Conservation (phyloP, 2,113 vertebrate species). For the Bucco capensis region DNA sequence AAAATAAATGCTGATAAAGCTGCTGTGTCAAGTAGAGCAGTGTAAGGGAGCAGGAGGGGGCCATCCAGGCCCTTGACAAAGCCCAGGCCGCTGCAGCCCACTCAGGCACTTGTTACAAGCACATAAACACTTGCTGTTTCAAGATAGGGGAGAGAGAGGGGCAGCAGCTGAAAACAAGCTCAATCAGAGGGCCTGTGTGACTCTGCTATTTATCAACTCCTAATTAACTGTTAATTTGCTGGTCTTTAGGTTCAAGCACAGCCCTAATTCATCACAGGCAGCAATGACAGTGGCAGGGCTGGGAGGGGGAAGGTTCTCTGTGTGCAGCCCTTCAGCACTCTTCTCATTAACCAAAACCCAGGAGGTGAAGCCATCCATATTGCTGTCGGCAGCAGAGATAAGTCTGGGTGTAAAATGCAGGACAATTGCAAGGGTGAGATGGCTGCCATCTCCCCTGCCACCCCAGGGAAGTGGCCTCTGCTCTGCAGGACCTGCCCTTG, state of each 20-base stretch:
- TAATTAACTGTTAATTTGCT: slow-evolving; percentile 85
- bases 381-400: not conserved
- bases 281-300: slow-evolving; percentile 53
- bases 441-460: not conserved
- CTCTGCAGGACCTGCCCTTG: not conserved
- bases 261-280: slow-evolving; percentile 78
- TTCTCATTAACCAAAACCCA: not conserved
- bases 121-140: slow-evolving; percentile 83
- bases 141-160: slow-evolving; percentile 65
- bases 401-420: not conserved
- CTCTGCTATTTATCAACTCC: slow-evolving; percentile 83
- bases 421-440: accelerated
- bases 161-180: slow-evolving; percentile 53
- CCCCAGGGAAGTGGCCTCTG: not conserved
- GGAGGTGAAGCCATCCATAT: not conserved
- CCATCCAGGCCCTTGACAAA: slow-evolving; percentile 76
- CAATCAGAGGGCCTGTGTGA: not conserved
- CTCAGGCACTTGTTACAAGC: slow-evolving; percentile 83
- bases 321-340: not conserved
- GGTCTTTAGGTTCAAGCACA: slow-evolving; percentile 78
- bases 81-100: slow-evolving; percentile 76
- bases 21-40: not conserved
- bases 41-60: not conserved
- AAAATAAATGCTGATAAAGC: slow-evolving; percentile 24
- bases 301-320: not conserved